Evolutionary conservation across 2,113 vertebrate species (phyloP).

Genomic region (Edolisoma coerulescens): DNA sequence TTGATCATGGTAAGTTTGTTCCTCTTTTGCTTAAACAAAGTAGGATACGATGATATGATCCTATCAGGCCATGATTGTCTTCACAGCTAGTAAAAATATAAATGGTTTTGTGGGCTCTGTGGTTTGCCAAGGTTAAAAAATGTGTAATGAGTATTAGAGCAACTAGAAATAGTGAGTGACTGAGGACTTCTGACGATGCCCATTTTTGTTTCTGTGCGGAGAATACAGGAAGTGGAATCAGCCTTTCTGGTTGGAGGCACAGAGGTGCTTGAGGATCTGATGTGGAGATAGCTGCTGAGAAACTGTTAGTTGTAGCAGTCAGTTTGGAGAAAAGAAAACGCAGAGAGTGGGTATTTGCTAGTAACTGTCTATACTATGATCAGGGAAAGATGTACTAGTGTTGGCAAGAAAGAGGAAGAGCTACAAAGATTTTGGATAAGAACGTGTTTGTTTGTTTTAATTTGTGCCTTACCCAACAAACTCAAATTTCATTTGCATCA

Average conservation of each 20-base stretch:
- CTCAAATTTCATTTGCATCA: background rate
- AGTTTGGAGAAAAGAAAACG: background rate
- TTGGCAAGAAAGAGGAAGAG: background rate
- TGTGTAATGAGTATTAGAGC: background rate
- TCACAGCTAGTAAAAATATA: background rate
- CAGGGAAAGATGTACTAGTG: background rate
- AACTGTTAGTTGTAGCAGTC: background rate
- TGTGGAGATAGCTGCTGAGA: background rate
- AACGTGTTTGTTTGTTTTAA: background rate
- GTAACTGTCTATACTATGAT: background rate
- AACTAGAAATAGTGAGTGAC: background rate
- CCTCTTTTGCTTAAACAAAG: background rate
- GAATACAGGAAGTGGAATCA: background rate
- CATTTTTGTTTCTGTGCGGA: background rate
- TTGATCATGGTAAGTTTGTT: background rate
- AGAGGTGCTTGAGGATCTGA: background rate
- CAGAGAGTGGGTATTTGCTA: background rate
- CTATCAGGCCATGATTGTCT: background rate
- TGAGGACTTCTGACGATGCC: background rate
- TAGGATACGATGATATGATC: background rate
- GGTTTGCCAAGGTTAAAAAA: background rate
- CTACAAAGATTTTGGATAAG: background rate
- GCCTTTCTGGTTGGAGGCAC: background rate
- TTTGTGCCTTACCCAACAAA: background rate
- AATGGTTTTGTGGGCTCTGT: background rate